Conservation (phyloP, 2,888 invertebrate genomes). For the Andrena dorsata region DNA sequence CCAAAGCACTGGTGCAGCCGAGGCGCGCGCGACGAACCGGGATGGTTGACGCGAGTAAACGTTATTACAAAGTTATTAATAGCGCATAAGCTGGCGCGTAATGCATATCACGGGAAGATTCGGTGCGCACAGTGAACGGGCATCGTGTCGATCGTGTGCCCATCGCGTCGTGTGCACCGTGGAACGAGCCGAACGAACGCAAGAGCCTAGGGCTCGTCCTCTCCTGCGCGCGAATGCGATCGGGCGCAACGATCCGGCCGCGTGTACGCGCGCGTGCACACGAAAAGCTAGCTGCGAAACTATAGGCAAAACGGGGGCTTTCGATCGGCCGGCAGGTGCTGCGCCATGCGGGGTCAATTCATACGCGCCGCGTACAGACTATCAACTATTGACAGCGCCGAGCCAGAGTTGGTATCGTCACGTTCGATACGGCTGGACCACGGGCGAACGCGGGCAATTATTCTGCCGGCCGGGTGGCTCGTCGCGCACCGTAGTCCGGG, state of each 20-base stretch:
- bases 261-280: conserved; percentile 4
- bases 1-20: background rate
- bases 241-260: background rate
- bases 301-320: conserved; percentile 62
- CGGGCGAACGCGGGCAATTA: conserved; percentile 62
- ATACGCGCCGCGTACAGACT: conserved; percentile 56
- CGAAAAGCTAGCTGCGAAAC: conserved; percentile 56
- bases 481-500: conserved; percentile 45
- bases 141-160: conserved; percentile 26
- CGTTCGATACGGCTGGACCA: conserved; percentile 26
- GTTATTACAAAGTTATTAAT: conserved; percentile 67
- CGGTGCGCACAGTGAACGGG: conserved; percentile 46
- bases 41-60: conserved; percentile 6
- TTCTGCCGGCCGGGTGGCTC: conserved; percentile 47
- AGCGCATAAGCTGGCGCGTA: conserved; percentile 46
- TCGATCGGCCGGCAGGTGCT: conserved; percentile 39
- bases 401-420: conserved; percentile 67
- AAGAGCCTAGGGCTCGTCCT: conserved; percentile 27
- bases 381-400: conserved; percentile 73
- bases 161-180: conserved; percentile 41
- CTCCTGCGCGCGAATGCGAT: background rate
- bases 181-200: conserved; percentile 35
- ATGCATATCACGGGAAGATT: conserved; percentile 65
- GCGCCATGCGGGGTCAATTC: conserved; percentile 56
- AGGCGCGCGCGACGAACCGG: conserved; percentile 2